Percentiles rank a stretch among this genome's conserved stretches.
These are phyloP conservation scores for Narcine bancroftii DNA, from an alignment of 2,113 vertebrate species.

Conservation along the genomic window DNA sequence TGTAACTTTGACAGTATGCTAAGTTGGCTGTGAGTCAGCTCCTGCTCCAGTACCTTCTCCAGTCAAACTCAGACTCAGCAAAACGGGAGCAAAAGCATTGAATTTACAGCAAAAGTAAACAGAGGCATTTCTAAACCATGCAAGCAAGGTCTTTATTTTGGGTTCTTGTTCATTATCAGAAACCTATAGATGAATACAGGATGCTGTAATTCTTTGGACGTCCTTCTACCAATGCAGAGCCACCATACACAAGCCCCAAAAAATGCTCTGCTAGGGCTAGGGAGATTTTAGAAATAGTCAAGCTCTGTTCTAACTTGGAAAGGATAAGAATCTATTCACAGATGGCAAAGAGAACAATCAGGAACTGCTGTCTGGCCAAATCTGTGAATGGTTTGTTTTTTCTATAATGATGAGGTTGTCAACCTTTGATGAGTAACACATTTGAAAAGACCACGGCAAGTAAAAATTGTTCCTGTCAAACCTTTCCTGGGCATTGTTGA, in stretches of 20 bases:
- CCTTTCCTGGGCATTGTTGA: neutral
- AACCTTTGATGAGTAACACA: slow-evolving; percentile 18
- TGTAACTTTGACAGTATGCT: slow-evolving; percentile 32
- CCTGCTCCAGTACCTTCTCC: slow-evolving; percentile 40
- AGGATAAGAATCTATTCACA: neutral
- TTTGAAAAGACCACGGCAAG: neutral
- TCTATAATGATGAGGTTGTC: neutral
- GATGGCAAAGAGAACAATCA: neutral
- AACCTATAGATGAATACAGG: neutral
- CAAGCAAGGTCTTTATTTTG: neutral
- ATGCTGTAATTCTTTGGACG: neutral
- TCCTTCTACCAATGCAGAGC: neutral
- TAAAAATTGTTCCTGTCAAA: slow-evolving; percentile 31
- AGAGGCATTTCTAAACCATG: neutral
- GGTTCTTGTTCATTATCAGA: neutral
- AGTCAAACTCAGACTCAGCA: neutral
- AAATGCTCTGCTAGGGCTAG: neutral
- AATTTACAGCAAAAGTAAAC: neutral
- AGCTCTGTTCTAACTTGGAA: neutral
- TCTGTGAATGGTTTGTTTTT: neutral
- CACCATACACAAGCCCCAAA: neutral
- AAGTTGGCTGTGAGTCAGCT: slow-evolving; percentile 29
- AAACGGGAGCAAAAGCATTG: neutral
- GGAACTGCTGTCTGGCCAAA: neutral
- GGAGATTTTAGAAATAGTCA: neutral